Evolutionary conservation across 2,888 invertebrate species (phyloP), one percentile per base, ranked within the genome.

Genomic region (Caenorhabditis sp.): DNA sequence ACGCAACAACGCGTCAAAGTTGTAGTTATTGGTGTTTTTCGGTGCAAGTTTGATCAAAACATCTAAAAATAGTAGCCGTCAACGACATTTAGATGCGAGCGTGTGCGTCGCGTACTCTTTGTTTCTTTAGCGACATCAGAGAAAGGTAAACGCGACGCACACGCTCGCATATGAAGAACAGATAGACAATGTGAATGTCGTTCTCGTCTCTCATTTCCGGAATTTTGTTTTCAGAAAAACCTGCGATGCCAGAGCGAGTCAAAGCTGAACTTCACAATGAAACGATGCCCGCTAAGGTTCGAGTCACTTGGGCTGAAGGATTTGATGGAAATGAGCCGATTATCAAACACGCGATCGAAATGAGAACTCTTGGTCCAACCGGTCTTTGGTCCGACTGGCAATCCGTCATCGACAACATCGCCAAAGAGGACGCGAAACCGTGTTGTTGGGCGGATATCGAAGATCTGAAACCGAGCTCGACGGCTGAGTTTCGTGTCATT

Each of bases 271-370:
- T 93, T 14, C 91, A 94, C 23, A 94, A 94, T 90, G 92, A 78
- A 87, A 93, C 88, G 54, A 67, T 83, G 59, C 93, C 91, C 92
- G 87, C 95, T 0, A 93, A 93, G 59, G 81, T 85, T 26, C 63
- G 75, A 49, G 70, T 80, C 5, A n/a, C 61, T 7, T 78, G 80
- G 77, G 63, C 62, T 14, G 93, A 95, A 0, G 95, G 95, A 31
- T 99, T 97, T 89, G 95, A 97, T 90, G 99, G 99, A 65, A 97
- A 99, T 89, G 95, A 95, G 86, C 94, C 95, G 12, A 93, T 97
- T 69, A 77, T 80, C 56, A 74, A 76, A 88, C 97, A 93, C 88
- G 94, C 95, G 77, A 92, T 97, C 64, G 95, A 97, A 67, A 93
- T 93, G 88, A 91, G 95, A 76, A 93, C 94, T 85, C 93, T 95